Evolutionary conservation across 2,888 invertebrate species (phyloP), one percentile per base, ranked within the genome.

Genomic region (Aspidapion aeneum): DNA sequence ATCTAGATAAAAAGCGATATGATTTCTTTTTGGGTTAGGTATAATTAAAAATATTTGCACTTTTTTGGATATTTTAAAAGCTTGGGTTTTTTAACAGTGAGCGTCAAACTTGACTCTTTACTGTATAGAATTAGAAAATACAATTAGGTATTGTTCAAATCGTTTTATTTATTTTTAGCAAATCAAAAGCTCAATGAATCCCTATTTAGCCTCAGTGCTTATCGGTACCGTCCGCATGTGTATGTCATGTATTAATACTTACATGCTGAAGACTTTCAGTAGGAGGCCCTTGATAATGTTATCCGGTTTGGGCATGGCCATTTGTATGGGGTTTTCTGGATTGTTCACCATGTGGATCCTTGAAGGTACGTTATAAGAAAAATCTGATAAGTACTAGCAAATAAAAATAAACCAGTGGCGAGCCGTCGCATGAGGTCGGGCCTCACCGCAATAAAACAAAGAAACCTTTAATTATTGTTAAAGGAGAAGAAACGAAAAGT

Each of bases 161-260:
- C n/a, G n/a, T n/a, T n/a, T n/a, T 35, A 7, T 20, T 35, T 65
- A 50, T 50, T 73, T 69, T 58, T 69, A 85, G 83, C 83, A 83
- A 73, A 81, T 83, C 48, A 83, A 83, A 1, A 81, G 82, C 20
- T 75, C 75, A 0, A 76, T 86, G 18, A 80, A 86, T 71, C 80
- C 83, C 1, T 85, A 84, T 67, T 66, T 83, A 2, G 84, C 84
- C 1, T 85, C 86, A n/a, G 82, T 85, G 19, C 75, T 85, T 52
- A 83, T 86, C 54, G 86, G 86, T 7, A 71, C 82, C 0, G 83
- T 85, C 0, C 78, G 86, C 18, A 83, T 85, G 71, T 61, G 82
- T 16, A 85, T 86, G 80, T 86, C 86, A 1, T 79, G 85, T 71
- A 78, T 84, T 1, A 86, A 85, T 69, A 85, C 85, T 0, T 84